phyloP scores from a whole-genome alignment of 2,888 invertebrate genomes.

The Ctenicera cuprea region DNA sequence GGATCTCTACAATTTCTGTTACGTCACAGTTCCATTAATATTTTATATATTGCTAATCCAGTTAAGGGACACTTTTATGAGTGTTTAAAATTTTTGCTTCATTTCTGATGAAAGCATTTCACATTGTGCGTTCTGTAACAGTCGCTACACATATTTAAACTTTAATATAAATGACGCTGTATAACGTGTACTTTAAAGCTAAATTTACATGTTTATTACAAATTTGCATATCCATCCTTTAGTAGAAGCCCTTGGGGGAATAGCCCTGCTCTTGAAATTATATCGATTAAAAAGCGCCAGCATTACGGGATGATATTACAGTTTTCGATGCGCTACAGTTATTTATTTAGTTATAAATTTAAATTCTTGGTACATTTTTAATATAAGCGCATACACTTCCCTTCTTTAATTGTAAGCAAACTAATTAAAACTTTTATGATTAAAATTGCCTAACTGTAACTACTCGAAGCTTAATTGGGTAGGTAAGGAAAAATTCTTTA shows the following conservation, averaged over 20 bases:
- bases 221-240: conserved; percentile 47
- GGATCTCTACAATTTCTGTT: neutral
- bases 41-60: neutral
- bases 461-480: neutral
- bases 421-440: conserved; percentile 1
- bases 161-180: conserved; percentile 40
- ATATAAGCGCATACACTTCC: no score
- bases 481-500: neutral
- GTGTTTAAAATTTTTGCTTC: conserved; percentile 14
- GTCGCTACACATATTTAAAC: conserved; percentile 34
- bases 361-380: no score
- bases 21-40: neutral
- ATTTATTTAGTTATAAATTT: no score
- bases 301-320: neutral
- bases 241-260: neutral
- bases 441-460: neutral
- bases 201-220: conserved; percentile 50
- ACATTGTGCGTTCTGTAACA: conserved; percentile 17
- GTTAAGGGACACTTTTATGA: neutral
- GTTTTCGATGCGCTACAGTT: neutral
- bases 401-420: neutral
- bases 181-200: conserved; percentile 36
- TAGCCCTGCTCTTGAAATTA: conserved; percentile 11
- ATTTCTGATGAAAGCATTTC: conserved; percentile 19
- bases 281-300: conserved; percentile 17